A percentile compares a stretch with the other conserved stretches of the same genome.
phyloP scores from a whole-genome alignment of 2,113 vertebrate genomes.

The Microtus ochrogaster region DNA sequence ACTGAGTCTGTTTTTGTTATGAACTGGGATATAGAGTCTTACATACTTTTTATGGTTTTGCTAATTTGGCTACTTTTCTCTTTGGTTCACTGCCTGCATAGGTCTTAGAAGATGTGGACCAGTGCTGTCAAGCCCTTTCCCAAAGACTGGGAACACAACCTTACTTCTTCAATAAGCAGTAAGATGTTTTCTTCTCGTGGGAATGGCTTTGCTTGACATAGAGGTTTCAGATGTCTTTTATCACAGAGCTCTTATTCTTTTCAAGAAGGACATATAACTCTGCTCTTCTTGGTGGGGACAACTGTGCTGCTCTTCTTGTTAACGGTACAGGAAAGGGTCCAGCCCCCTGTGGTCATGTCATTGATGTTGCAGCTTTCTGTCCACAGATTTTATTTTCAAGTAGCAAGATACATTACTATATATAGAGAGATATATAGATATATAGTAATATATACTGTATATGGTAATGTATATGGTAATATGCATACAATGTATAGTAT shows the following conservation, averaged over 20 bases:
- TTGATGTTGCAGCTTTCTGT: background rate
- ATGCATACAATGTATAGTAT: too few relatives aligned
- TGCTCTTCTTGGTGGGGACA: background rate
- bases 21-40: slow-evolving; percentile 19
- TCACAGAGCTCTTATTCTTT: slow-evolving; percentile 19
- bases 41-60: slow-evolving; percentile 53
- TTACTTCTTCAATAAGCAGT: slow-evolving; percentile 98
- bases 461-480: too few relatives aligned
- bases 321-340: background rate
- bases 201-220: background rate
- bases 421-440: background rate
- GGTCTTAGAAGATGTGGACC: slow-evolving; percentile 97
- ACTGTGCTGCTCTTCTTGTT: background rate
- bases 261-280: background rate
- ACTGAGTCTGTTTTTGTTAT: slow-evolving; percentile 48
- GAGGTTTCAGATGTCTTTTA: slow-evolving; percentile 34
- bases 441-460: too few relatives aligned
- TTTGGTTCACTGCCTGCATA: slow-evolving; percentile 79
- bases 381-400: background rate
- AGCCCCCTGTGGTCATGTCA: too few relatives aligned
- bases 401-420: background rate
- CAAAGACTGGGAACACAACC: slow-evolving; percentile 95
- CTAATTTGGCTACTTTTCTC: slow-evolving; percentile 65
- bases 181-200: slow-evolving; percentile 80
- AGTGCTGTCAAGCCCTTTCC: slow-evolving; percentile 96